phyloP scores from a whole-genome alignment of 2,888 invertebrate species.

The Pycnomerus fuliginosus region DNA sequence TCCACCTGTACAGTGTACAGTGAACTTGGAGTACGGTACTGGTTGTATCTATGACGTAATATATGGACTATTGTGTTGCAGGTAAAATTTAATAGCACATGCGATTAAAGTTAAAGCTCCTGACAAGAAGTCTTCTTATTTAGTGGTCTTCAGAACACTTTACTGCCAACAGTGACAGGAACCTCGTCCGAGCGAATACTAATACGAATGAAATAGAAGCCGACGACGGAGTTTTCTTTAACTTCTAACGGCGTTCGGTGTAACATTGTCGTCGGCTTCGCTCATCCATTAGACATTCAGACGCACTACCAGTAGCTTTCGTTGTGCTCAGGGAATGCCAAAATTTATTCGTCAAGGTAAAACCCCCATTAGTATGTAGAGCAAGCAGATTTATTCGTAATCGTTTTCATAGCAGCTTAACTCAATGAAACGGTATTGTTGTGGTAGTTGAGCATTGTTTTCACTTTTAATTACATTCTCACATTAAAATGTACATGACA shows the following conservation, averaged over 20 bases:
- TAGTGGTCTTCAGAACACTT: conserved; percentile 44
- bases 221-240: conserved; percentile 1
- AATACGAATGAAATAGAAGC: conserved; percentile 22
- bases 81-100: conserved; percentile 50
- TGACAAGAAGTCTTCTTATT: conserved; percentile 49
- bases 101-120: conserved; percentile 46
- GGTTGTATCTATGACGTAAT: conserved; percentile 44
- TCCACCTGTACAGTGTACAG: too few relatives aligned
- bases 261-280: too few relatives aligned
- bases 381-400: too few relatives aligned
- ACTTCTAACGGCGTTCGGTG: neutral
- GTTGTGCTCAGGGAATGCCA: too few relatives aligned
- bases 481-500: conserved; percentile 48
- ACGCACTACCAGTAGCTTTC: too few relatives aligned
- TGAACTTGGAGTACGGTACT: conserved; percentile 24
- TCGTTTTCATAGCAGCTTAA: too few relatives aligned
- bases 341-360: too few relatives aligned
- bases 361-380: too few relatives aligned
- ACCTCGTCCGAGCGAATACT: conserved; percentile 34
- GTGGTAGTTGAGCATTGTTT: too few relatives aligned
- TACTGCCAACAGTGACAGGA: conserved; percentile 42
- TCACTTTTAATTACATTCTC: conserved; percentile 49
- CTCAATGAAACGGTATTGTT: too few relatives aligned
- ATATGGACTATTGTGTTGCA: conserved; percentile 51
- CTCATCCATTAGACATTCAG: too few relatives aligned